Conservation (phyloP, 1,140 invertebrate genomes). For the Sarcophaga bullata region DNA sequence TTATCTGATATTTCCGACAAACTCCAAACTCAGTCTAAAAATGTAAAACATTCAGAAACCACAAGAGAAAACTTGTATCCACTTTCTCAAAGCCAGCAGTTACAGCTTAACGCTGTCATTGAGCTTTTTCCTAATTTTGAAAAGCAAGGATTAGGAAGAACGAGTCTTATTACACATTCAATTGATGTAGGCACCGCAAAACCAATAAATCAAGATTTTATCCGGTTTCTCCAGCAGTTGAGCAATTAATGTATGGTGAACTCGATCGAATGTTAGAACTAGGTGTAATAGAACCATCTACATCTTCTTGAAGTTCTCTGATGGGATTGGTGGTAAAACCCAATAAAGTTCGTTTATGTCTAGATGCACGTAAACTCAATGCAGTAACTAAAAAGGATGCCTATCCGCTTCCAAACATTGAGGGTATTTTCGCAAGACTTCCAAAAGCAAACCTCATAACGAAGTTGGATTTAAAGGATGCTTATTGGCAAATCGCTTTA, state of each 20-base stretch:
- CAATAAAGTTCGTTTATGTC: constrained; percentile 51
- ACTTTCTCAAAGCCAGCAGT: too few relatives aligned
- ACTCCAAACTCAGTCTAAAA: neutral
- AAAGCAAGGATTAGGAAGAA: too few relatives aligned
- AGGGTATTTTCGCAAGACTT: constrained; percentile 47
- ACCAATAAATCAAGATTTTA: too few relatives aligned
- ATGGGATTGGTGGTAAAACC: constrained; percentile 52
- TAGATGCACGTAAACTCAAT: constrained; percentile 57
- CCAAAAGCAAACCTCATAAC: constrained; percentile 45
- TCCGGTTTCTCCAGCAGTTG: too few relatives aligned
- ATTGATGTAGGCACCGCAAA: too few relatives aligned
- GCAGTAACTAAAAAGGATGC: constrained; percentile 43
- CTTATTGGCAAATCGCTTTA: constrained; percentile 60
- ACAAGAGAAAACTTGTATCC: too few relatives aligned
- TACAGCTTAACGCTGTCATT: too few relatives aligned
- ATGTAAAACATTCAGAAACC: too few relatives aligned
- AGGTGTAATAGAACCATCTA: constrained; percentile 47
- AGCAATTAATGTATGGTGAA: constrained; percentile 28
- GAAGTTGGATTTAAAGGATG: constrained; percentile 56
- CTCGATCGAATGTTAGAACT: constrained; percentile 48
- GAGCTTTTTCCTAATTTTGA: too few relatives aligned
- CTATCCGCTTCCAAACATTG: constrained; percentile 49
- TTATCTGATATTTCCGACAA: neutral
- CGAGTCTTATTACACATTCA: neutral
- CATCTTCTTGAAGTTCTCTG: constrained; percentile 44